Conservation (phyloP, 2,113 vertebrate species). For the Setophaga coronata region DNA sequence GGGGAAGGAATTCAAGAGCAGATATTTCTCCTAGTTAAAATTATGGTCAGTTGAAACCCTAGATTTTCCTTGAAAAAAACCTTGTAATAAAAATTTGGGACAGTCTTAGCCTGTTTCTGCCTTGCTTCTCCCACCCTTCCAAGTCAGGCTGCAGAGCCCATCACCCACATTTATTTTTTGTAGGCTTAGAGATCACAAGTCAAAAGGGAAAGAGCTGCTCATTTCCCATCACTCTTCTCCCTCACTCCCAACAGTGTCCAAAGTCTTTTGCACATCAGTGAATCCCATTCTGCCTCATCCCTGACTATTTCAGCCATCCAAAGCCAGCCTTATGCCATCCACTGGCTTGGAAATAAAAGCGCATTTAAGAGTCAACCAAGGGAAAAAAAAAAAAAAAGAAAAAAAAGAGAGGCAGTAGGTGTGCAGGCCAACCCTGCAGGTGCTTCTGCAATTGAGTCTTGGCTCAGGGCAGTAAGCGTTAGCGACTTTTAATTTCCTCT, state of each 20-base stretch:
- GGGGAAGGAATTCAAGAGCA: neutral
- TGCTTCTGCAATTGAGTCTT: slow-evolving; percentile 51
- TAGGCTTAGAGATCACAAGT: neutral
- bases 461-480: slow-evolving; percentile 23
- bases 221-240: neutral
- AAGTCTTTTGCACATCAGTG: neutral
- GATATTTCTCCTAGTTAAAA: neutral
- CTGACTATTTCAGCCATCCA: neutral
- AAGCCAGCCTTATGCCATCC: neutral
- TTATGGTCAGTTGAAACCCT: neutral
- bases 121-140: rapidly evolving
- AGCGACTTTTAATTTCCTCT: slow-evolving; percentile 69
- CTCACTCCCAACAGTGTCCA: neutral
- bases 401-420: neutral
- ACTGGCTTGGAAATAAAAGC: slow-evolving; percentile 29
- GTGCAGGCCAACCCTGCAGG: slow-evolving; percentile 34
- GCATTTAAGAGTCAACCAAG: neutral
- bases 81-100: neutral
- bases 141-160: neutral
- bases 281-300: neutral
- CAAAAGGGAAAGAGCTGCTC: neutral
- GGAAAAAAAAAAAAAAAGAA: rapidly evolving
- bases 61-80: neutral
- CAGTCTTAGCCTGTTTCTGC: neutral
- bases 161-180: neutral